These are phyloP conservation scores for Illadopsis cleaveri DNA, from an alignment of 2,113 vertebrate species.

Conservation along the genomic window DNA sequence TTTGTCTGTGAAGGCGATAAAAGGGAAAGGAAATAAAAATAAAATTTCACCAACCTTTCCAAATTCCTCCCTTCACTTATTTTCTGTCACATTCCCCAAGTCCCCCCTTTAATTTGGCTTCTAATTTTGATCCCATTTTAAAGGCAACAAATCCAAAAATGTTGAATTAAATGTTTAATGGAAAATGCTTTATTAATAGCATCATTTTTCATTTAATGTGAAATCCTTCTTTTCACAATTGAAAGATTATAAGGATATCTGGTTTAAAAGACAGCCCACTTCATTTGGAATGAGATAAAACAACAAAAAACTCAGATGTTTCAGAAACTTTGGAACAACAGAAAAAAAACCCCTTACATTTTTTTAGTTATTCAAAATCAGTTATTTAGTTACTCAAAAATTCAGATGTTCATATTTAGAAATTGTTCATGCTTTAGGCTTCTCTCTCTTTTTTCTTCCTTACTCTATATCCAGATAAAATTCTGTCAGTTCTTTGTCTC, in stretches of 20 bases:
- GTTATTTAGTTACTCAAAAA: neutral
- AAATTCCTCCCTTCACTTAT: neutral
- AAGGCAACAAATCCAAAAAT: neutral
- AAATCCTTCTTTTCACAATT: neutral
- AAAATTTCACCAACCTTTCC: neutral
- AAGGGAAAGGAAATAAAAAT: neutral
- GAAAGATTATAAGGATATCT: neutral
- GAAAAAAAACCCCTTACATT: neutral
- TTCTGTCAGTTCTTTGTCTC: neutral
- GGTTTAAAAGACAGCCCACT: neutral
- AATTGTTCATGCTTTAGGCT: neutral
- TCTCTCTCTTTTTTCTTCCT: neutral
- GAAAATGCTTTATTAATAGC: neutral
- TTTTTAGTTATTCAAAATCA: neutral
- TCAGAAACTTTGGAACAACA: neutral
- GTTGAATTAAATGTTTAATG: neutral
- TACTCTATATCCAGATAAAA: neutral
- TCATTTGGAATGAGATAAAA: neutral
- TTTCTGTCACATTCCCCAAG: neutral
- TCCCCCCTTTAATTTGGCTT: neutral
- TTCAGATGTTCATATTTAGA: neutral
- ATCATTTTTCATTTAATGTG: neutral
- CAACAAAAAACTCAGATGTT: neutral
- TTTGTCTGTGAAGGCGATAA: neutral
- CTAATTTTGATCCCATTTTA: neutral